Evolutionary conservation across 64 coral and sea anemone species (phyloP).

Genomic region (Acropora tenuis): DNA sequence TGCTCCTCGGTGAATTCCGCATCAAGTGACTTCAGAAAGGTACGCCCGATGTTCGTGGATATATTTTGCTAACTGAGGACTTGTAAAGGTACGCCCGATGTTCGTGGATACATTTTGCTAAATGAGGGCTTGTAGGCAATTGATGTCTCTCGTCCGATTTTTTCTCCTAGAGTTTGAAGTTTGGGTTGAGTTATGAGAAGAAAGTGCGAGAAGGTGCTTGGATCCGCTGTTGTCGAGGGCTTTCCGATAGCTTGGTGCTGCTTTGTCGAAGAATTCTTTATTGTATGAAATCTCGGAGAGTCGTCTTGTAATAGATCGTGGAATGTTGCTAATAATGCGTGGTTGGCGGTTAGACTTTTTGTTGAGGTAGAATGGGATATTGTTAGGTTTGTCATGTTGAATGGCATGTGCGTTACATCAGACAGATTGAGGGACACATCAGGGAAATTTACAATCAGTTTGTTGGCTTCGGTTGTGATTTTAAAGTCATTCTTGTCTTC

Average conservation of each 20-base stretch:
- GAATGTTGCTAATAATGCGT: not conserved
- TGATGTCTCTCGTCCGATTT: constrained; percentile 33
- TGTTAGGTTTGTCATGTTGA: no score
- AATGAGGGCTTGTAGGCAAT: constrained; percentile 31
- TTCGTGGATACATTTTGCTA: constrained; percentile 42
- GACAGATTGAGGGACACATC: no score
- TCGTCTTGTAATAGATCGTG: not conserved
- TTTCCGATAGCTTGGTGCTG: constrained; percentile 45
- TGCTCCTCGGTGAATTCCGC: no score
- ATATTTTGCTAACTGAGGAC: constrained; percentile 31
- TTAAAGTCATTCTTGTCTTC: not conserved
- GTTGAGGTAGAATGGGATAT: not conserved
- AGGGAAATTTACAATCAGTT: constrained; percentile 32
- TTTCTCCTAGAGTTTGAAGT: constrained; percentile 28
- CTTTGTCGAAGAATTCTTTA: constrained; percentile 17
- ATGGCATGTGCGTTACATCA: constrained; percentile 29
- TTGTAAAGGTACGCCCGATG: not conserved
- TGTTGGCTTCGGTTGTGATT: constrained; percentile 36
- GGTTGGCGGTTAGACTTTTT: no score
- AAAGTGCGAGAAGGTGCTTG: not conserved
- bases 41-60: not conserved
- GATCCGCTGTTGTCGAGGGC: constrained; percentile 27
- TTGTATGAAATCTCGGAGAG: constrained; percentile 44
- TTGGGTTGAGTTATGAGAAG: not conserved
- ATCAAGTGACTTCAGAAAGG: no score